Evolutionary conservation across 1,140 invertebrate species (phyloP).

Genomic region (Limonius californicus): DNA sequence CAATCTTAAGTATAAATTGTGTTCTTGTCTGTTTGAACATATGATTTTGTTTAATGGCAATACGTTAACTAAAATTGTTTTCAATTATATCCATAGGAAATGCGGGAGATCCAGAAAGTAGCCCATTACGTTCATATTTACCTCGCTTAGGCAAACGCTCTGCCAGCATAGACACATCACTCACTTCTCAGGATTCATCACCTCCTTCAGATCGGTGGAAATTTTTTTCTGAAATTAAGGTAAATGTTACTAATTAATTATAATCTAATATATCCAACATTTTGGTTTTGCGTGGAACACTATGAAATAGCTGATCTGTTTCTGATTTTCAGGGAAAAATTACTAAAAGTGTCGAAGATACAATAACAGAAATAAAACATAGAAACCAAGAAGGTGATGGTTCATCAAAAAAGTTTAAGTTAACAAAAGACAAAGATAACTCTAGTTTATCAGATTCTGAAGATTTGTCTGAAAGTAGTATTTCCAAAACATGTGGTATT

Average conservation of each 20-base stretch:
- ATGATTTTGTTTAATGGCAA: no score
- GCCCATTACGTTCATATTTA: conserved; percentile 36
- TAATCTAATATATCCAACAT: no score
- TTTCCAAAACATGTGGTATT: conserved; percentile 44
- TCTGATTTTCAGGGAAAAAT: conserved; percentile 55
- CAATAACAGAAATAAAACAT: conserved; percentile 56
- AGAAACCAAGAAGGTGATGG: conserved; percentile 39
- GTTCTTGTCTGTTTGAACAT: background rate
- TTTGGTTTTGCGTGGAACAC: no score
- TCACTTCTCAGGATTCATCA: conserved; percentile 47
- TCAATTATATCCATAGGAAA: background rate
- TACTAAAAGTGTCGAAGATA: conserved; percentile 63
- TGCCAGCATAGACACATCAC: conserved; percentile 46
- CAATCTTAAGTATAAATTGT: background rate
- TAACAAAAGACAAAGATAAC: conserved; percentile 49
- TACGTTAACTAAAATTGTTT: no score
- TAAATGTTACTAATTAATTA: conserved; percentile 17
- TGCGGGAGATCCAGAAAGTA: conserved; percentile 34
- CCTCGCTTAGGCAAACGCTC: conserved; percentile 47
- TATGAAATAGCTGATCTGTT: no score
- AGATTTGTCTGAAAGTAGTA: conserved; percentile 48
- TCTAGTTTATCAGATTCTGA: conserved; percentile 59
- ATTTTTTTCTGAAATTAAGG: conserved; percentile 54
- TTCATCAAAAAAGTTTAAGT: conserved; percentile 42
- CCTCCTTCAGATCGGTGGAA: conserved; percentile 54